Evolutionary conservation across 2,797 vertebrate species (phyloP).

Genomic region (Glossophaga mutica): DNA sequence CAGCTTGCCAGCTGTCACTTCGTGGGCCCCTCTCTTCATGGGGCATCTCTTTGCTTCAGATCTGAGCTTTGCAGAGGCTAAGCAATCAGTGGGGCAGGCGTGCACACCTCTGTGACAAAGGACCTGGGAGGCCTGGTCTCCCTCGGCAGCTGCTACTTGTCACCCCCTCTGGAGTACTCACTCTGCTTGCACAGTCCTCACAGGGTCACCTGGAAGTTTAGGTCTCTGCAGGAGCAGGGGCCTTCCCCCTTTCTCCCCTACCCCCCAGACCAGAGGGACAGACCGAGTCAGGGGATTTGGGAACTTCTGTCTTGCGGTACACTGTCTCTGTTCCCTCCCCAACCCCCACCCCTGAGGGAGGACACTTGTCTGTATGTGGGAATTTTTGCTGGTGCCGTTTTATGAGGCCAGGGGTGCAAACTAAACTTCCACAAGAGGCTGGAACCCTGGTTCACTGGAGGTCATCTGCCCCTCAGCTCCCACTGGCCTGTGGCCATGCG

Average conservation of each 20-base stretch:
- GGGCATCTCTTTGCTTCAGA: not conserved
- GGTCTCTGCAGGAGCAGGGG: not conserved
- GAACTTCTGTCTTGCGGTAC: not conserved
- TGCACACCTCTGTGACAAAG: not conserved
- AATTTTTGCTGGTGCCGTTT: not conserved
- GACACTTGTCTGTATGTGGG: not conserved
- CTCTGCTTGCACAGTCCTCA: not conserved
- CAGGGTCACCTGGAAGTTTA: not conserved
- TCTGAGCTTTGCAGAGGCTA: not conserved
- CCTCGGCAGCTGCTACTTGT: not conserved
- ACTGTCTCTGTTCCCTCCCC: not conserved
- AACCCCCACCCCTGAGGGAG: not conserved
- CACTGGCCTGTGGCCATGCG: accelerated
- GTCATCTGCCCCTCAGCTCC: not conserved
- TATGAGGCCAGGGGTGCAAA: not conserved
- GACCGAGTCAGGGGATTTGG: not conserved
- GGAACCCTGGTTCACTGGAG: not conserved
- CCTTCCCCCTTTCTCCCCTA: not conserved
- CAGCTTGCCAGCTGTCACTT: not conserved
- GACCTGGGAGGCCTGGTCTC: not conserved
- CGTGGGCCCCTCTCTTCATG: not conserved
- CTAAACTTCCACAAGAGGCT: not conserved
- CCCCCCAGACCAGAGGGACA: not conserved
- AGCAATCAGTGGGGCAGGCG: not conserved
- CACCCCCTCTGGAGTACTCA: not conserved